Conservation (phyloP, 2,113 vertebrate genomes). For the Eurypyga helias region DNA sequence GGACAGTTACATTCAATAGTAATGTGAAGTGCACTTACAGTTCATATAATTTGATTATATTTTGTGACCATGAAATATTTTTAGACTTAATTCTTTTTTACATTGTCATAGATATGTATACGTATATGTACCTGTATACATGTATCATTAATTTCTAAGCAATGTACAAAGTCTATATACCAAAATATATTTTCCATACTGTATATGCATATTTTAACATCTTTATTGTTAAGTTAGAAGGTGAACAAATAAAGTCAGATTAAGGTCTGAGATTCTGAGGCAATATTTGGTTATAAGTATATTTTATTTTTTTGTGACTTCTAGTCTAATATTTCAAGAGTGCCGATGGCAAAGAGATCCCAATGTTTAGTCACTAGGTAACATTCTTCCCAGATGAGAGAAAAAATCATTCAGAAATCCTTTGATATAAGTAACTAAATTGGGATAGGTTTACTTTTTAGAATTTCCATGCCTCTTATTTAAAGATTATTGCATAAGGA, state of each 20-base stretch:
- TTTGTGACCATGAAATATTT: background rate
- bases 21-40: background rate
- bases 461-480: background rate
- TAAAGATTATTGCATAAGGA: background rate
- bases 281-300: background rate
- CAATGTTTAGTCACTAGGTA: background rate
- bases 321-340: background rate
- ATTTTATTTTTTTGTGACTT: background rate
- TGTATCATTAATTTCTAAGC: background rate
- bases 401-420: background rate
- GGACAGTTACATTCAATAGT: background rate
- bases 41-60: background rate
- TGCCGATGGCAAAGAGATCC: background rate
- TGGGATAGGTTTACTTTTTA: background rate
- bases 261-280: background rate
- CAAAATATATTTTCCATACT: background rate
- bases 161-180: background rate
- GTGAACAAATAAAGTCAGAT: background rate
- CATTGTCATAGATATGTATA: background rate
- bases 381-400: background rate
- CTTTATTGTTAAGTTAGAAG: background rate
- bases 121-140: background rate
- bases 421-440: background rate
- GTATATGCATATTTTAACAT: background rate
- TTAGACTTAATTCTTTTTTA: background rate